Evolutionary conservation across 2,888 invertebrate species (phyloP), one percentile per base, ranked within the genome.

Genomic region (Mythimna lalbum): DNA sequence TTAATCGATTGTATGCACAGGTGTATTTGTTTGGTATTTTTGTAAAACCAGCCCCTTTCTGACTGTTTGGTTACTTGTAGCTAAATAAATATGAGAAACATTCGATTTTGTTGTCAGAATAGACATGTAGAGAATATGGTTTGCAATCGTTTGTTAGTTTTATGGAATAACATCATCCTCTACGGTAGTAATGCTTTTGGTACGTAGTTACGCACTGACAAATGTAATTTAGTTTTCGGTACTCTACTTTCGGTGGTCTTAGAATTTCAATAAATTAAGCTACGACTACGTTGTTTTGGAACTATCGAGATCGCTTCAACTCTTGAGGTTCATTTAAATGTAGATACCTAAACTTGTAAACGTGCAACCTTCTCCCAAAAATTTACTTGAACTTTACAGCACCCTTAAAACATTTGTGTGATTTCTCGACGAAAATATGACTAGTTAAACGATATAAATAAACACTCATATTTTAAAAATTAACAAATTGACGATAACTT

Each of bases 1-100:
- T 77, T 72, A 53, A 71, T 75, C 82, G 71, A 56, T 67, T 92
- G 92, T 94, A 80, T 93, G 89, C 93, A 92, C 95, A 95, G 94
- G 94, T 94, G 95, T 92, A 91, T 93, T 93, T 93, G 86, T 90
- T 87, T 84, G 83, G 73, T 70, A 76, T 69, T 80, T 80, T 80
- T 82, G 66, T 69, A 49, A 65, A 59, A 69, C 67, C 72, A 68
- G 71, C 71, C 79, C 62, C 73, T 76, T 80, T 63, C 53, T 60
- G 69, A 65, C 60, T 84, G 80, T 82, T 84, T 84, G 76, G 76
- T 85, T 84, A 75, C 78, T 78, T 76, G 78, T 76, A 66, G 66
- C 69, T 70, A 83, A 79, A 78, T 80, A 80, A 80, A 83, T 80
- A 85, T 62, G 53, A 63, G 75, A 78, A 66, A 65, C 55, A 61